A percentile compares a stretch with the other conserved stretches of the same genome.
phyloP scores from a whole-genome alignment of 1,140 invertebrate species.

The Charaxes varanes region DNA sequence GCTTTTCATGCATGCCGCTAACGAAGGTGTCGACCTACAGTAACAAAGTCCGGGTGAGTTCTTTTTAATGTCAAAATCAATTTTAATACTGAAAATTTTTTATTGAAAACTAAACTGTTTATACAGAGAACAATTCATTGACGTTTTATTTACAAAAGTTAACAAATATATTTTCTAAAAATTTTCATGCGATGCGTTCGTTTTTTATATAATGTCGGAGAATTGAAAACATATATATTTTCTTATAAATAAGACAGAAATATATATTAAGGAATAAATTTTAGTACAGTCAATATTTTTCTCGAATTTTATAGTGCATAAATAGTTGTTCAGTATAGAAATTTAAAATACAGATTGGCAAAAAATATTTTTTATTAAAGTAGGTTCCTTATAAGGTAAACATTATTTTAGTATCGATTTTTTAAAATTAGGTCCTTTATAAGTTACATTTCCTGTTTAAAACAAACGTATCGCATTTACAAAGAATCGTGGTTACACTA shows the following conservation, averaged over 20 bases:
- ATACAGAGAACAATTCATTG: constrained; percentile 53
- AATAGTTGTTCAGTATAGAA: too few species aligned
- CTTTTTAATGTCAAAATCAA: constrained; percentile 25
- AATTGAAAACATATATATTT: too few species aligned
- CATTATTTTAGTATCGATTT: too few species aligned
- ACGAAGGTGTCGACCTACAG: constrained; percentile 17
- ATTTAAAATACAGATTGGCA: too few species aligned
- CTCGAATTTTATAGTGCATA: too few species aligned
- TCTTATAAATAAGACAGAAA: too few species aligned
- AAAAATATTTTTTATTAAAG: too few species aligned
- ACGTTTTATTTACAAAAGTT: constrained; percentile 66
- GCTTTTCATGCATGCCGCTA: neutral
- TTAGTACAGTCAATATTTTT: too few species aligned
- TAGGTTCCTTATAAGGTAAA: too few species aligned
- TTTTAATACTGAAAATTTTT: constrained; percentile 62
- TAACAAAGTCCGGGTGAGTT: constrained; percentile 45
- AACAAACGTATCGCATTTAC: constrained; percentile 39
- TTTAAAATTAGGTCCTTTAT: too few species aligned
- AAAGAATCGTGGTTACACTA: constrained; percentile 47
- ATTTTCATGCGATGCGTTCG: constrained; percentile 35
- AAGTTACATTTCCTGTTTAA: constrained; percentile 1
- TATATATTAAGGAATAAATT: too few species aligned
- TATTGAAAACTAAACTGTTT: constrained; percentile 53
- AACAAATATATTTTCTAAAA: constrained; percentile 49
- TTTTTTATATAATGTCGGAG: too few species aligned